Conservation (phyloP, 2,888 invertebrate species). For the Luffia ferchaultella region DNA sequence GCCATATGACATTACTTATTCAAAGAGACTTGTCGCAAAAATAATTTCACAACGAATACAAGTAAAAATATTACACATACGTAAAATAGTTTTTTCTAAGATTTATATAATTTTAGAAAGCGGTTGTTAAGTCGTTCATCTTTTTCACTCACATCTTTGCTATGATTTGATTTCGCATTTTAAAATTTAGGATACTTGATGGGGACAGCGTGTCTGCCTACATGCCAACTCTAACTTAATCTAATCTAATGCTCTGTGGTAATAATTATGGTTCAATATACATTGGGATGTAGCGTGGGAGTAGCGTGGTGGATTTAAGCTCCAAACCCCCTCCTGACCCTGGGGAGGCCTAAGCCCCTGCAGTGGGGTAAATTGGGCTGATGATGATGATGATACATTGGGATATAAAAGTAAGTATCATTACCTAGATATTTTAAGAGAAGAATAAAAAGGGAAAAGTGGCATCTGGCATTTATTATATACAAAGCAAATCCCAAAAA, state of each 20-base stretch:
- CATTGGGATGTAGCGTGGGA: no score
- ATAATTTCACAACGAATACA: neutral
- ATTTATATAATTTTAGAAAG: neutral
- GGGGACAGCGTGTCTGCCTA: constrained; percentile 14
- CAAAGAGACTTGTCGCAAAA: neutral
- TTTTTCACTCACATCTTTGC: no score
- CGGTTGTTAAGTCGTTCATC: constrained; percentile 18
- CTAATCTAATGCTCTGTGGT: neutral
- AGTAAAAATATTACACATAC: neutral
- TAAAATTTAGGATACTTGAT: constrained; percentile 19
- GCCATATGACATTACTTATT: neutral
- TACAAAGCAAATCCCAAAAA: no score
- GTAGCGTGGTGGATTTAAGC: no score
- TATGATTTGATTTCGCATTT: constrained; percentile 19
- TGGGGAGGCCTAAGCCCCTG: no score
- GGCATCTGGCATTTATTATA: no score
- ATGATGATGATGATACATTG: no score
- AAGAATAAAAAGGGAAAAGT: no score
- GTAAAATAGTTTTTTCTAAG: neutral
- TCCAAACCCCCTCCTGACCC: no score
- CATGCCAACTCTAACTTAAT: neutral
- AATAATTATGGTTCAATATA: neutral
- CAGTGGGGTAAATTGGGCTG: no score
- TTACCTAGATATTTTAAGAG: no score
- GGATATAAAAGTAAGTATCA: no score